Percentiles rank a stretch among this genome's conserved stretches.
These are phyloP conservation scores for Pyrgus malvae DNA, from an alignment of 2,888 invertebrate genomes.

Conservation along the genomic window DNA sequence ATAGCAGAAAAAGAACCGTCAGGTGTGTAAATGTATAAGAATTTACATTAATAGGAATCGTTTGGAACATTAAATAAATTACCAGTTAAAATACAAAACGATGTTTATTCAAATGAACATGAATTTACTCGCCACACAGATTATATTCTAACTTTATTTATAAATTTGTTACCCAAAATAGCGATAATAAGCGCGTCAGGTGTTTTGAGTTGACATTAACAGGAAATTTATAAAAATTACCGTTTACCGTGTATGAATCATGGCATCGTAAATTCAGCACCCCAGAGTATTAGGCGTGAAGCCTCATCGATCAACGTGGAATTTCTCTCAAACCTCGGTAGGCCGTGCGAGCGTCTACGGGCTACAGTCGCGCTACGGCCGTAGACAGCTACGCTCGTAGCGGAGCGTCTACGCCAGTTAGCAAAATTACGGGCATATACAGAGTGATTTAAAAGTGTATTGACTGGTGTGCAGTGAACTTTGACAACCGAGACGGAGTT, in stretches of 20 bases:
- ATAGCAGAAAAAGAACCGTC: too few relatives aligned
- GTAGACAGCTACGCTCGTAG: slow-evolving; percentile 67
- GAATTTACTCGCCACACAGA: too few relatives aligned
- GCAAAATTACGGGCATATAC: slow-evolving; percentile 16
- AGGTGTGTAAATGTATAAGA: too few relatives aligned
- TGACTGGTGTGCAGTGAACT: slow-evolving; percentile 33
- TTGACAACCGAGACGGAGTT: slow-evolving; percentile 12
- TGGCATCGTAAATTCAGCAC: slow-evolving; percentile 36
- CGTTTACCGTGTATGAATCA: slow-evolving; percentile 32
- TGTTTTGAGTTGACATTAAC: not conserved
- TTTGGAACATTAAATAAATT: too few relatives aligned
- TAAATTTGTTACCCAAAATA: too few relatives aligned
- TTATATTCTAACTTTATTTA: too few relatives aligned
- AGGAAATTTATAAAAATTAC: slow-evolving; percentile 1
- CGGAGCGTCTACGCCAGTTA: slow-evolving; percentile 44
- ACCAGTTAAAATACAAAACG: too few relatives aligned
- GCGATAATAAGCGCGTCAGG: too few relatives aligned
- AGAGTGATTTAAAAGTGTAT: slow-evolving; percentile 27
- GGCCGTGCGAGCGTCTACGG: slow-evolving; percentile 40
- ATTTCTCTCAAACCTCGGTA: slow-evolving; percentile 42
- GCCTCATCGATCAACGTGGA: slow-evolving; percentile 47
- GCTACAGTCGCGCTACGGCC: slow-evolving; percentile 63
- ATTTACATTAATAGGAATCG: too few relatives aligned
- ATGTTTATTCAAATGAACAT: too few relatives aligned
- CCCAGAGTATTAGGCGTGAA: slow-evolving; percentile 37